Conservation (phyloP, 2,113 vertebrate genomes). For the Nansenia antarctica region DNA sequence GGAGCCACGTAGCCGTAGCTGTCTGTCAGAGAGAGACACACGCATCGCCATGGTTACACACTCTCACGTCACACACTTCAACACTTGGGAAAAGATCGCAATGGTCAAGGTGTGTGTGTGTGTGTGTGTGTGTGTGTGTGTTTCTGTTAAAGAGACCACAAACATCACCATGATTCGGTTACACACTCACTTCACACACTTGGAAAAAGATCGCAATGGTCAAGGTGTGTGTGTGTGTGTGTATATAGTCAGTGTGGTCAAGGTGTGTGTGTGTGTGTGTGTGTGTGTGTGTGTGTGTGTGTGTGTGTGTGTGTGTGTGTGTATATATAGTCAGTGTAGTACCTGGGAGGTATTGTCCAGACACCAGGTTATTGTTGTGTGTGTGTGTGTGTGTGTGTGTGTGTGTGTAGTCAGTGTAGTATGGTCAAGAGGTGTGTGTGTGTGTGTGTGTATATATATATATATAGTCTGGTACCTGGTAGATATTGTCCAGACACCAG, state of each 20-base stretch:
- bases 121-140: too few species aligned
- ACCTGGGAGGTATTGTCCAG: slow-evolving; percentile 86
- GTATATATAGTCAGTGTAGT: slow-evolving; percentile 1
- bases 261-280: too few species aligned
- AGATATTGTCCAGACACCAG: too few species aligned
- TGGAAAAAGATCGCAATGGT: background rate
- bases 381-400: background rate
- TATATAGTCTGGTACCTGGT: too few species aligned
- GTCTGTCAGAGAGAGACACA: slow-evolving; percentile 79
- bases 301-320: background rate
- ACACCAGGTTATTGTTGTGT: background rate
- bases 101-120: too few species aligned
- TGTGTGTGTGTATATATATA: background rate
- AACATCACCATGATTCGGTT: background rate
- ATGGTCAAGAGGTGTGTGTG: too few species aligned
- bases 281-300: too few species aligned
- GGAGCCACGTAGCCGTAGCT: slow-evolving; percentile 78
- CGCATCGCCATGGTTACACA: too few species aligned
- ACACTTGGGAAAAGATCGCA: too few species aligned
- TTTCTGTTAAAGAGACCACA: slow-evolving; percentile 72
- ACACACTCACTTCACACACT: background rate
- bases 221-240: background rate
- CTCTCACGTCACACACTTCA: background rate
- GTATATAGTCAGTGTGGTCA: too few species aligned
- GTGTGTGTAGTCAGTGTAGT: too few species aligned